Evolutionary conservation across 2,113 vertebrate genomes (phyloP), one percentile per base, ranked within the genome.

Genomic region (Cathartes aura): DNA sequence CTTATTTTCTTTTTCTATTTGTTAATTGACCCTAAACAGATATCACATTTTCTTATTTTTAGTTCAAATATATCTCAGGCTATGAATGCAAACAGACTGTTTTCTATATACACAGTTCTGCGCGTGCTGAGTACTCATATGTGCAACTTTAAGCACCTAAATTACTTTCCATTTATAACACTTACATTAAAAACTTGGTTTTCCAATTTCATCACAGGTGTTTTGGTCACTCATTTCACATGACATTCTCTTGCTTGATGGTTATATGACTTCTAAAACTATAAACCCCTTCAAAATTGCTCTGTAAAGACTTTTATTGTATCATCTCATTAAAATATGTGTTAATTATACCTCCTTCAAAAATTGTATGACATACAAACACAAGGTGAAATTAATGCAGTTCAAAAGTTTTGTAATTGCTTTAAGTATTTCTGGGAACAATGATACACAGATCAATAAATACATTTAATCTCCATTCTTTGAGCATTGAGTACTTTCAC

Each of bases 91-190:
- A 60, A 59, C 12, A 48, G 7, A n/a, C 16, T 47, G 4, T 40
- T 91, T 40, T 63, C 36, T 78, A 21, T 18, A 16, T 16, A 53
- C 4, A 22, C 21, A 59, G 36, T 56, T 74, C 76, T 84, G 5
- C 16, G 63, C 7, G 2, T 47, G 50, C 8, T 0, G 0, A 48
- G 24, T 30, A 68, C 6, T 85, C 11, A 9, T 32, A 74, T 11
- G 6, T 9, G 5, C 9, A 42, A 38, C 8, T 92, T 80, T 20
- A 62, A 58, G 3, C 15, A n/a, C 6, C 3, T 58, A 60, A 73
- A 45, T 75, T 34, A 34, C 23, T 66, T 90, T 36, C 16, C 9
- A 38, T 74, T 92, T 50, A 66, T n/a, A 73, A 5, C 3, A 52
- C 5, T 62, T 55, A 24, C 6, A n/a, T 53, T 22, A 76, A 71